Conservation (phyloP, 1,140 invertebrate genomes). For the Archivesica marissinica region DNA sequence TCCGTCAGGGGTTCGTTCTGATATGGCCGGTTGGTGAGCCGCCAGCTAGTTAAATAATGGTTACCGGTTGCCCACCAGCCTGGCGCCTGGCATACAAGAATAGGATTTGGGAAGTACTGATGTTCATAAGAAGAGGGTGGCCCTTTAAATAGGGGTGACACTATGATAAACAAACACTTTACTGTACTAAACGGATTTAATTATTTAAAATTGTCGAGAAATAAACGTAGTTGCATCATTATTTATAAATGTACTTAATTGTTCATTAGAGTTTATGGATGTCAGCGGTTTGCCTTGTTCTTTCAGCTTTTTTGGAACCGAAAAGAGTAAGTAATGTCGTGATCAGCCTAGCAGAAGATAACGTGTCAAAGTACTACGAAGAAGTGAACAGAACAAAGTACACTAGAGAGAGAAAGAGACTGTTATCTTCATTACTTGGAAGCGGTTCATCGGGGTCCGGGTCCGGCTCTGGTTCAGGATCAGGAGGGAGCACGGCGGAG, state of each 20-base stretch:
- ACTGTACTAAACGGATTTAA: too few relatives aligned
- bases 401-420: slow-evolving; percentile 61
- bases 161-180: neutral
- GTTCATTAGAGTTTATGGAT: neutral
- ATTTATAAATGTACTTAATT: too few relatives aligned
- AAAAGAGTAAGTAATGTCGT: slow-evolving; percentile 32
- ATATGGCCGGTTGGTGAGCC: too few relatives aligned
- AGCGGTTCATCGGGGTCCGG: slow-evolving; percentile 49
- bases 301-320: slow-evolving; percentile 66
- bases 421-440: slow-evolving; percentile 63
- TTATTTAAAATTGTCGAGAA: too few relatives aligned
- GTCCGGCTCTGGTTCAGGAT: neutral
- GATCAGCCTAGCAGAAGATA: slow-evolving; percentile 50
- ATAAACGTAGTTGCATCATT: too few relatives aligned
- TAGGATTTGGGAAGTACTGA: too few relatives aligned
- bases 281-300: neutral
- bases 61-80: too few relatives aligned
- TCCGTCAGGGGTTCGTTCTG: too few relatives aligned
- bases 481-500: neutral
- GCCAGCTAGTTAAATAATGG: too few relatives aligned
- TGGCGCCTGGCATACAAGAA: too few relatives aligned
- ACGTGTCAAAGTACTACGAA: slow-evolving; percentile 64
- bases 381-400: slow-evolving; percentile 67
- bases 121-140: too few relatives aligned
- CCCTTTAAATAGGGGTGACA: too few relatives aligned